Conservation (phyloP, 1,140 invertebrate genomes). For the Venturia canescens region DNA sequence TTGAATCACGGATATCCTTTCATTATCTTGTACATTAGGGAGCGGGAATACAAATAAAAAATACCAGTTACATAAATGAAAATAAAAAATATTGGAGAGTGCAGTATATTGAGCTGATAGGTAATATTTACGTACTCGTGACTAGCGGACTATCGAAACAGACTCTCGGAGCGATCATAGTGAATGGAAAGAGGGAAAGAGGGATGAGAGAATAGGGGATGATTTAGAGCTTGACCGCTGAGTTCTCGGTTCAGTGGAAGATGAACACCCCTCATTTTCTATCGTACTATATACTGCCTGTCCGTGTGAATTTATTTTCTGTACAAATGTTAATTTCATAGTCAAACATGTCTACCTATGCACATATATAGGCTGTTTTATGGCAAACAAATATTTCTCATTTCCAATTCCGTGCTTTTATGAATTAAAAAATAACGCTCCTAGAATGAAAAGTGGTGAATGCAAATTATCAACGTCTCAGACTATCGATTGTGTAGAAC, state of each 20-base stretch:
- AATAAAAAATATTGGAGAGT: conserved; percentile 1
- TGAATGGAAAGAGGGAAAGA: conserved; percentile 35
- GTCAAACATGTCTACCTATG: conserved; percentile 37
- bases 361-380: neutral
- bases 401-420: no score
- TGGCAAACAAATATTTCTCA: no score
- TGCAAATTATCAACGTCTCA: no score
- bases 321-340: conserved; percentile 60
- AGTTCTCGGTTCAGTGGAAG: conserved; percentile 47
- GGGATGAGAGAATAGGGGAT: conserved; percentile 61
- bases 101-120: conserved; percentile 32
- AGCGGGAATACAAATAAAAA: neutral
- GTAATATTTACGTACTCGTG: neutral
- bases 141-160: neutral
- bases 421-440: no score
- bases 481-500: neutral
- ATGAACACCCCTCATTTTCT: conserved; percentile 40
- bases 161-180: conserved; percentile 19
- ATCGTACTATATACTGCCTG: neutral
- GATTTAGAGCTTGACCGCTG: conserved; percentile 63
- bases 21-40: neutral
- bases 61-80: neutral
- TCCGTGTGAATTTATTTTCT: conserved; percentile 61
- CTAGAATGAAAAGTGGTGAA: no score
- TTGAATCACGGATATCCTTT: neutral